Conservation (phyloP, 1,140 invertebrate genomes). For the Heterodera schachtii region DNA sequence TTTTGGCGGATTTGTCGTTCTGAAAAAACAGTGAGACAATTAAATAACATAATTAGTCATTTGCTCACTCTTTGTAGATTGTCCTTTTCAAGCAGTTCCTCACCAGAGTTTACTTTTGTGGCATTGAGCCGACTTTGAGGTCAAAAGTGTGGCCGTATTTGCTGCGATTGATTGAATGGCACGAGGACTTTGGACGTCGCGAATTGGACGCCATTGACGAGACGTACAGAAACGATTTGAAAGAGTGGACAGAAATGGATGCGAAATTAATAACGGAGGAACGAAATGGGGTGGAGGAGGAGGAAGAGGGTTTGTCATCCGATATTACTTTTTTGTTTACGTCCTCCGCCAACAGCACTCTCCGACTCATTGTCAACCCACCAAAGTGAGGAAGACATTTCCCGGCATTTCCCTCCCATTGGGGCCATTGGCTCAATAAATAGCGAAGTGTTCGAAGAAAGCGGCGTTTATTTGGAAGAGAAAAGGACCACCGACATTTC, state of each 20-base stretch:
- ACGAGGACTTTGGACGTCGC: slow-evolving; percentile 72
- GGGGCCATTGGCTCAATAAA: slow-evolving; percentile 40
- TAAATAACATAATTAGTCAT: neutral
- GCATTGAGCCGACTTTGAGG: slow-evolving; percentile 78
- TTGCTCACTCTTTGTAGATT: slow-evolving; percentile 37
- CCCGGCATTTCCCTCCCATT: too few species aligned
- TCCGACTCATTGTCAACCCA: neutral
- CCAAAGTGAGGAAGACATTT: too few species aligned
- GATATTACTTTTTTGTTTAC: too few species aligned
- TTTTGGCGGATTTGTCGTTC: slow-evolving; percentile 55
- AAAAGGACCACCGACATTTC: slow-evolving; percentile 14
- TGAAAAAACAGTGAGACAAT: slow-evolving; percentile 43
- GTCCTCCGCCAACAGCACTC: neutral
- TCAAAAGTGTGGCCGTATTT: slow-evolving; percentile 77
- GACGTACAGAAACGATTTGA: slow-evolving; percentile 76
- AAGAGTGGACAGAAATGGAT: slow-evolving; percentile 88
- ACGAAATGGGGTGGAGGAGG: slow-evolving; percentile 76
- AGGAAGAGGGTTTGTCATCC: slow-evolving; percentile 39
- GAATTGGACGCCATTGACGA: slow-evolving; percentile 75
- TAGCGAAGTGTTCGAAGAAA: slow-evolving; percentile 62
- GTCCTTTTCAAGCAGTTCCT: slow-evolving; percentile 73
- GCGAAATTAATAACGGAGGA: slow-evolving; percentile 75
- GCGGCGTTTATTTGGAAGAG: slow-evolving; percentile 10
- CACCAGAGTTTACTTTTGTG: slow-evolving; percentile 82
- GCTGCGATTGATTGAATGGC: slow-evolving; percentile 78